Evolutionary conservation across 2,113 vertebrate genomes (phyloP).

Genomic region (Laticauda colubrina): DNA sequence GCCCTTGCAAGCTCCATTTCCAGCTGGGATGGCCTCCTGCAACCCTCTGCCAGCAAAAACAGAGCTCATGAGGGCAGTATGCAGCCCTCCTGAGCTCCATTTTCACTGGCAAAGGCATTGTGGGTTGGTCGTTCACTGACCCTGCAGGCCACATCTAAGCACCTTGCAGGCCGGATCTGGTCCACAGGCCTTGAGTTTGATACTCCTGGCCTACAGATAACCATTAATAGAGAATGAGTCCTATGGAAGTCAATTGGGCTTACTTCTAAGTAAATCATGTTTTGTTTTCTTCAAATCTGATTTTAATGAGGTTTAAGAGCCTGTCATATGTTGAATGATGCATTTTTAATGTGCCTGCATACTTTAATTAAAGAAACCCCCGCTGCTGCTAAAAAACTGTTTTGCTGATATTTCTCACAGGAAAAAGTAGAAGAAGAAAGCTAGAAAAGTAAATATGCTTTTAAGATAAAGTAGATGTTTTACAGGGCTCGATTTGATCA

Average conservation of each 20-base stretch:
- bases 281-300: not conserved
- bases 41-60: too few relatives aligned
- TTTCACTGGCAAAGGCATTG: too few relatives aligned
- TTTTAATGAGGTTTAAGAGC: not conserved
- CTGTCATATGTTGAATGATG: not conserved
- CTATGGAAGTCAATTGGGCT: not conserved
- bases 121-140: too few relatives aligned
- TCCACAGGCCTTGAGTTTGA: too few relatives aligned
- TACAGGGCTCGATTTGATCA: conserved; percentile 56
- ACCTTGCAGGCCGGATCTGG: too few relatives aligned
- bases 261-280: not conserved
- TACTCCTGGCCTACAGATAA: not conserved
- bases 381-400: not conserved
- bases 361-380: not conserved
- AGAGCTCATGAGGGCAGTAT: too few relatives aligned
- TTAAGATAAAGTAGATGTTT: conserved; percentile 38
- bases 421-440: not conserved
- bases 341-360: not conserved
- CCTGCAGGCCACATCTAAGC: too few relatives aligned
- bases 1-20: too few relatives aligned
- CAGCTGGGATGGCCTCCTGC: too few relatives aligned
- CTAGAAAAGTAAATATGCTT: conserved; percentile 42
- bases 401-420: not conserved
- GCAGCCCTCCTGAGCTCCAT: too few relatives aligned
- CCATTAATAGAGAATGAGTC: not conserved